A percentile compares a stretch with the other conserved stretches of the same genome.
Conservation (phyloP, 2,888 invertebrate genomes). For the Zonitis immaculata region DNA sequence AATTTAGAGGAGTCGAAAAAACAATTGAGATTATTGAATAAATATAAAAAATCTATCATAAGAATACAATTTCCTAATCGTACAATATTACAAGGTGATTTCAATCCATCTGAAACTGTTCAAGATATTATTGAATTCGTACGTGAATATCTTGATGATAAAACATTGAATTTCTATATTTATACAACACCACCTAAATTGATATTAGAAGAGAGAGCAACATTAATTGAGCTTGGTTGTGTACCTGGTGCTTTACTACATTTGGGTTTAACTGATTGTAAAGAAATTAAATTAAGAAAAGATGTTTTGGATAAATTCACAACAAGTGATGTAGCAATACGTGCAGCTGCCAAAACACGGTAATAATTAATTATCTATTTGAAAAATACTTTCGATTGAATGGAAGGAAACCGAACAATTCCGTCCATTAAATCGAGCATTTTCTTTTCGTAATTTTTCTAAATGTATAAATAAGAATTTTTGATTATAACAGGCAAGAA, state of each 20-base stretch:
- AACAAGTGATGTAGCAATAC: constrained; percentile 62
- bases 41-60: constrained; percentile 73
- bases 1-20: constrained; percentile 56
- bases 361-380: too few relatives aligned
- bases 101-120: constrained; percentile 71
- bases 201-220: constrained; percentile 57
- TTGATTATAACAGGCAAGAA: constrained; percentile 22
- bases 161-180: constrained; percentile 66
- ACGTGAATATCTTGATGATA: constrained; percentile 61
- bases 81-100: constrained; percentile 80
- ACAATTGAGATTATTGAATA: constrained; percentile 56
- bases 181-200: constrained; percentile 82
- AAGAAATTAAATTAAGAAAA: constrained; percentile 53
- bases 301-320: constrained; percentile 60
- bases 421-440: too few relatives aligned
- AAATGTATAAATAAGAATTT: too few relatives aligned
- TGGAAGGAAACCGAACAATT: too few relatives aligned
- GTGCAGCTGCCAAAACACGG: constrained; percentile 67
- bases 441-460: too few relatives aligned
- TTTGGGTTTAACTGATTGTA: constrained; percentile 54
- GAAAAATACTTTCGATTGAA: too few relatives aligned
- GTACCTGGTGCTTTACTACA: constrained; percentile 76
- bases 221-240: constrained; percentile 67
- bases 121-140: constrained; percentile 69
- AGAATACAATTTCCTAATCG: constrained; percentile 84